Conservation (phyloP, 2,797 vertebrate genomes). For the Mus caroli region DNA sequence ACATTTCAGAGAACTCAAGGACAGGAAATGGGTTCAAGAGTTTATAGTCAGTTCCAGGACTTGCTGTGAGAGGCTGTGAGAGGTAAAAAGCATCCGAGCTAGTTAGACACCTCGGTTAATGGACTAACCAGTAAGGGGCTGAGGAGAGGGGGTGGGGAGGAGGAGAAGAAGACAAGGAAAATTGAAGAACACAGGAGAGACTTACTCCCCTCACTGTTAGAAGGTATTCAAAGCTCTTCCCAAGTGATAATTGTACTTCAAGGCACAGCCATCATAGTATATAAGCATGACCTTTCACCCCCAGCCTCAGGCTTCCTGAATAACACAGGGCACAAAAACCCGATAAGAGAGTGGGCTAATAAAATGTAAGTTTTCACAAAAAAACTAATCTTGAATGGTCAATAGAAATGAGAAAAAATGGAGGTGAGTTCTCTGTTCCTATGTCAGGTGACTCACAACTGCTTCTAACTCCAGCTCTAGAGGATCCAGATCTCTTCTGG, state of each 20-base stretch:
- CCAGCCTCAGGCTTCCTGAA: not conserved
- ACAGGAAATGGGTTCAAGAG: not conserved
- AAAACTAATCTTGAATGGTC: conserved; percentile 10
- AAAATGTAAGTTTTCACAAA: not conserved
- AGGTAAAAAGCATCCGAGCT: not conserved
- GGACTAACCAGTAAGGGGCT: not conserved
- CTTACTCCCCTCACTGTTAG: not conserved
- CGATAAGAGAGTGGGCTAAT: not conserved
- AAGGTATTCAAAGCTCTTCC: not conserved
- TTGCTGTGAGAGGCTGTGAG: not conserved
- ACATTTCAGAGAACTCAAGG: not conserved
- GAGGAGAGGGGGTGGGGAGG: not conserved
- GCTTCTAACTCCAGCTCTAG: not conserved
- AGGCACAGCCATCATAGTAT: not conserved
- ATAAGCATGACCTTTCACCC: not conserved
- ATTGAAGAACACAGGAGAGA: not conserved
- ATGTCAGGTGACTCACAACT: not conserved
- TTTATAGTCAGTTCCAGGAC: not conserved
- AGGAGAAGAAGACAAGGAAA: not conserved
- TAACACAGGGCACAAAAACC: not conserved
- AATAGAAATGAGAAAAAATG: not conserved
- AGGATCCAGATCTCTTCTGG: not conserved
- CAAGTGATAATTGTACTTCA: not conserved
- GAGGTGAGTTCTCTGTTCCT: not conserved
- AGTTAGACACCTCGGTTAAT: too few species aligned